phyloP scores from a whole-genome alignment of 2,888 invertebrate species.

The Drosophila stalkeri region DNA sequence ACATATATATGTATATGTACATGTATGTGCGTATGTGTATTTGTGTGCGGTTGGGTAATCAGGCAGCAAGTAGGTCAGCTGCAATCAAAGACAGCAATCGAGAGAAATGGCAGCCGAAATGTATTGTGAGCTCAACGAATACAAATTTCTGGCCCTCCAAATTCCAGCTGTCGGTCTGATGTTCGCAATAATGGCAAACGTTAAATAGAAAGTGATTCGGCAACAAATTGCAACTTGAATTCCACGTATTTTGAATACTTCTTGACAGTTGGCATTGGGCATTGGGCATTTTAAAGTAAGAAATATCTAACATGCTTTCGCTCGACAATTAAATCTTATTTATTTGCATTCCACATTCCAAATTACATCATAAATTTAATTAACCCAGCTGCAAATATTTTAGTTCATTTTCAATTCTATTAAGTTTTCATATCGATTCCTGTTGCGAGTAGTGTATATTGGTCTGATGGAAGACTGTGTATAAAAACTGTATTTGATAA shows the following conservation, averaged over 20 bases:
- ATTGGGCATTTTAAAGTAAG: background rate
- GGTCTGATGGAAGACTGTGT: background rate
- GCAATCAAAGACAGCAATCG: constrained; percentile 76
- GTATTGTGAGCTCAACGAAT: constrained; percentile 53
- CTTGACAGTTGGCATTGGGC: too few relatives aligned
- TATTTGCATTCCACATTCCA: background rate
- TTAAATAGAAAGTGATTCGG: constrained; percentile 1
- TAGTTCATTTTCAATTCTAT: background rate
- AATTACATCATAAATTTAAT: background rate
- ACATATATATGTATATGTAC: background rate
- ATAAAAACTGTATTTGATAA: too few relatives aligned
- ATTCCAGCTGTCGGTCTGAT: constrained; percentile 24
- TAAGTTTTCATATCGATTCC: background rate
- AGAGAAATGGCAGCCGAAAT: constrained; percentile 69
- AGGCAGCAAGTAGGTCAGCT: constrained; percentile 77
- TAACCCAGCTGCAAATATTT: background rate
- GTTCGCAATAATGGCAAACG: constrained; percentile 26
- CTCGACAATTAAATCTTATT: background rate
- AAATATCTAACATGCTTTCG: background rate
- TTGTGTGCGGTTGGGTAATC: constrained; percentile 64
- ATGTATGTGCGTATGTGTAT: constrained; percentile 7
- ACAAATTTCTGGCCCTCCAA: constrained; percentile 36
- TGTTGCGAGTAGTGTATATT: too few relatives aligned
- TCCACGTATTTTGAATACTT: background rate
- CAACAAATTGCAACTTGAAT: background rate